Evolutionary conservation across 2,113 vertebrate genomes (phyloP).

Genomic region (Oncorhynchus keta): DNA sequence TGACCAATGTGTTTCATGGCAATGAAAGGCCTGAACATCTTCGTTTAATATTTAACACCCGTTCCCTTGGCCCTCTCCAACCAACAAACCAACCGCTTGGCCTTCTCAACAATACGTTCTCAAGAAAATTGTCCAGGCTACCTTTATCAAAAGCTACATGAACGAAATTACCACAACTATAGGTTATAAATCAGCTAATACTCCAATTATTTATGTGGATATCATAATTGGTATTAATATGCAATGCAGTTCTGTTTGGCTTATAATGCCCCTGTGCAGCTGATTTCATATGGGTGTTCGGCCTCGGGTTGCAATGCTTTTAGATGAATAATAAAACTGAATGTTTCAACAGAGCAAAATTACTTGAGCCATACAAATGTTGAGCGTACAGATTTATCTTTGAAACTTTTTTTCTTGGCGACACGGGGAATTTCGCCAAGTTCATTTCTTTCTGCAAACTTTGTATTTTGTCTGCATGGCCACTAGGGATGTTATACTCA

Average conservation of each 20-base stretch:
- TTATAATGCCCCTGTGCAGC: too few relatives aligned
- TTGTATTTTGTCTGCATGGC: too few relatives aligned
- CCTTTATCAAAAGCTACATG: background rate
- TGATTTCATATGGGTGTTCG: too few relatives aligned
- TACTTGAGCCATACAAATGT: too few relatives aligned
- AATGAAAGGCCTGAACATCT: slow-evolving; percentile 77
- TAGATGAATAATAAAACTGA: slow-evolving; percentile 17
- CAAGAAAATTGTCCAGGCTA: background rate
- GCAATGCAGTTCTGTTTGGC: too few relatives aligned
- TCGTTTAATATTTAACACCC: slow-evolving; percentile 68
- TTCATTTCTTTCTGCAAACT: too few relatives aligned
- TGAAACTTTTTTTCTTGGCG: slow-evolving; percentile 37
- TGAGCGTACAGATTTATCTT: background rate
- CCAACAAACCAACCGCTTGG: too few relatives aligned
- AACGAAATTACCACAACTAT: slow-evolving; percentile 32
- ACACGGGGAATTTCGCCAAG: slow-evolving; percentile 14
- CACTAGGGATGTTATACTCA: too few relatives aligned
- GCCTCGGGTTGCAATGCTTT: too few relatives aligned
- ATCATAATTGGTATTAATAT: slow-evolving; percentile 38
- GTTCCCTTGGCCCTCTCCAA: slow-evolving; percentile 36
- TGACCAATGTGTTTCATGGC: slow-evolving; percentile 80
- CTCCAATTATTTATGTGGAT: too few relatives aligned
- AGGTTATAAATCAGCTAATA: too few relatives aligned
- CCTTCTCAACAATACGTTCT: background rate
- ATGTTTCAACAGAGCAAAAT: slow-evolving; percentile 7